These are phyloP conservation scores for Campoletis raptor DNA, from an alignment of 2,888 invertebrate genomes.

Conservation along the genomic window DNA sequence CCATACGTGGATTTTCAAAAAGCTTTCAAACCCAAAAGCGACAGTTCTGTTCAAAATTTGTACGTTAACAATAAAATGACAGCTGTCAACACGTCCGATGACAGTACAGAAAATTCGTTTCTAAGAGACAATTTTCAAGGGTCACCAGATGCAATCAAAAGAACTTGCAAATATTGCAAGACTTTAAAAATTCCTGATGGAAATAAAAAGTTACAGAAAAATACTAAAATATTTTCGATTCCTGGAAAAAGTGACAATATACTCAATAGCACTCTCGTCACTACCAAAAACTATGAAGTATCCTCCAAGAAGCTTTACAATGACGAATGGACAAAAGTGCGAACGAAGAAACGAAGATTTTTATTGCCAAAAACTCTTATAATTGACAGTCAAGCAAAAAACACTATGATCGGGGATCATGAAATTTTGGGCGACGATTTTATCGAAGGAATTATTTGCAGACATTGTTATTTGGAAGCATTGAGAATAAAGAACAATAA, in stretches of 20 bases:
- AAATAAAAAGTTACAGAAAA: background rate
- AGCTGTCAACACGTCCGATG: background rate
- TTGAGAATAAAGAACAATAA: slow-evolving; percentile 59
- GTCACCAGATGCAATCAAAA: background rate
- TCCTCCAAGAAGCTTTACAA: background rate
- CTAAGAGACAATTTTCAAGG: background rate
- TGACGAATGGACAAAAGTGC: slow-evolving; percentile 38
- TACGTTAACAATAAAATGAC: background rate
- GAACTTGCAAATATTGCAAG: slow-evolving; percentile 34
- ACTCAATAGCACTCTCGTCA: background rate
- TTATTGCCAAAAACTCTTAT: slow-evolving; percentile 45
- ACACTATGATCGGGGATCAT: background rate
- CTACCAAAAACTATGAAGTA: slow-evolving; percentile 2
- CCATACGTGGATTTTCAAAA: background rate
- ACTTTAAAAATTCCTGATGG: background rate
- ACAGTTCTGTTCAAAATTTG: background rate
- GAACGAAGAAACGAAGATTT: slow-evolving; percentile 47
- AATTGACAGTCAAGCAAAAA: slow-evolving; percentile 17
- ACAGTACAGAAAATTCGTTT: background rate
- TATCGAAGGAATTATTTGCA: slow-evolving; percentile 5
- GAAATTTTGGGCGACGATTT: background rate
- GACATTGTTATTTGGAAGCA: slow-evolving; percentile 59
- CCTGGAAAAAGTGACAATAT: background rate
- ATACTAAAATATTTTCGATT: slow-evolving; percentile 10
- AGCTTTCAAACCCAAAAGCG: background rate